Conservation (phyloP, 2,888 invertebrate species). For the Lochmaea crataegi region DNA sequence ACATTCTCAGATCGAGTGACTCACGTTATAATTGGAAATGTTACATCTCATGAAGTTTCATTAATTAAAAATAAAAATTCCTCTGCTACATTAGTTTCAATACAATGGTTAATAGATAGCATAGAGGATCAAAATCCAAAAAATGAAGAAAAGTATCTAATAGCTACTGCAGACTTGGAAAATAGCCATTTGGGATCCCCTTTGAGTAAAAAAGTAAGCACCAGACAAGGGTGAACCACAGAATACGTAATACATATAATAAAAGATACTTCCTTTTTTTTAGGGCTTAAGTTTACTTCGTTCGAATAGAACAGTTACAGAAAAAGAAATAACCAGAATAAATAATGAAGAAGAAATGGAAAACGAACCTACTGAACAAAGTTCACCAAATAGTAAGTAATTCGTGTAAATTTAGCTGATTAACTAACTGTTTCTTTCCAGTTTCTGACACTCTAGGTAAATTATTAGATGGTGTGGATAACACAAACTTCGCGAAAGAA, state of each 20-base stretch:
- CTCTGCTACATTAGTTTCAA: constrained; percentile 69
- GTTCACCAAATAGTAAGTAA: constrained; percentile 43
- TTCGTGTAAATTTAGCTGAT: not conserved
- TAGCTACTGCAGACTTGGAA: constrained; percentile 44
- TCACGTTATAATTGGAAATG: constrained; percentile 81
- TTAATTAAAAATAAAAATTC: constrained; percentile 51
- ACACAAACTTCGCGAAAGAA: constrained; percentile 38
- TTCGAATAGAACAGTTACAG: constrained; percentile 49
- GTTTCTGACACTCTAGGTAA: constrained; percentile 56
- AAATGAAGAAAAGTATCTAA: constrained; percentile 66
- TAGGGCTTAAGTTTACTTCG: constrained; percentile 60
- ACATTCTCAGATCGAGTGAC: constrained; percentile 81
- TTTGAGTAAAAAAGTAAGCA: constrained; percentile 70
- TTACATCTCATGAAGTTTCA: constrained; percentile 66
- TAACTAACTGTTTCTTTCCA: constrained; percentile 19
- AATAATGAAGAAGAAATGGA: constrained; percentile 44
- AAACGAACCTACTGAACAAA: constrained; percentile 56
- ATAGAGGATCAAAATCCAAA: constrained; percentile 72
- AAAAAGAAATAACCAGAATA: constrained; percentile 43
- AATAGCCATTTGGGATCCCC: constrained; percentile 65
- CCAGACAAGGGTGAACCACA: not conserved
- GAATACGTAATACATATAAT: no score
- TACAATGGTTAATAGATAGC: constrained; percentile 83
- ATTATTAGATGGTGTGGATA: constrained; percentile 48
- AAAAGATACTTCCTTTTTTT: constrained; percentile 25